Evolutionary conservation across 2,888 invertebrate species (phyloP).

Genomic region (Athalia cordata): DNA sequence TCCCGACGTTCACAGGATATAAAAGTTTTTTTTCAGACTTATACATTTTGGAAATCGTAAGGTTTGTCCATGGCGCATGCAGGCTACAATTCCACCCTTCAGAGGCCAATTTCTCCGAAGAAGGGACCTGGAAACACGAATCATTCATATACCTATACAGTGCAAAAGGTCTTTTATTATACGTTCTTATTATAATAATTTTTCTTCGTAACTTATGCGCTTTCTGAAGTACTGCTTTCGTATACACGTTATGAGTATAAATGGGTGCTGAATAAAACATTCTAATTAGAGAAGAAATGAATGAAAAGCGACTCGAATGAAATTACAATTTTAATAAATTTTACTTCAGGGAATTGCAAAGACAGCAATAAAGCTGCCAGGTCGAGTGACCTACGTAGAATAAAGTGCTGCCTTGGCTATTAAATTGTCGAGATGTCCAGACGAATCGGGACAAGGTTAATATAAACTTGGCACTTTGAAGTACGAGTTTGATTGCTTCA

Average conservation of each 20-base stretch:
- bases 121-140: constrained; percentile 78
- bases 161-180: not conserved
- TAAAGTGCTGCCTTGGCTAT: constrained; percentile 18
- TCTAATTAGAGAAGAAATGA: constrained; percentile 36
- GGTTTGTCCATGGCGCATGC: constrained; percentile 82
- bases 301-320: not conserved
- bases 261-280: not conserved
- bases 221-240: too few relatives aligned
- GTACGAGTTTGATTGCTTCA: constrained; percentile 19
- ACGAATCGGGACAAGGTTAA: constrained; percentile 38
- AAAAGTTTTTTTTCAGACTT: constrained; percentile 87
- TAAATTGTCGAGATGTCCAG: constrained; percentile 31
- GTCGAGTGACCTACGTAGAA: constrained; percentile 9
- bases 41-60: constrained; percentile 80
- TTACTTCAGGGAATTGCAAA: constrained; percentile 9
- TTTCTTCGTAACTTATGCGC: not conserved
- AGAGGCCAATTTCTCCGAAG: constrained; percentile 78
- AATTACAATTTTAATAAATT: constrained; percentile 29
- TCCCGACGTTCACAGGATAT: constrained; percentile 93
- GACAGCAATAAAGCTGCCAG: not conserved
- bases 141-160: not conserved
- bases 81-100: constrained; percentile 84
- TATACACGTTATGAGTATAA: too few relatives aligned
- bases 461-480: not conserved
- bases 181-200: not conserved